Percentiles rank a stretch among this genome's conserved stretches.
Conservation (phyloP, 2,797 vertebrate species). For the Myripristis murdjan region DNA sequence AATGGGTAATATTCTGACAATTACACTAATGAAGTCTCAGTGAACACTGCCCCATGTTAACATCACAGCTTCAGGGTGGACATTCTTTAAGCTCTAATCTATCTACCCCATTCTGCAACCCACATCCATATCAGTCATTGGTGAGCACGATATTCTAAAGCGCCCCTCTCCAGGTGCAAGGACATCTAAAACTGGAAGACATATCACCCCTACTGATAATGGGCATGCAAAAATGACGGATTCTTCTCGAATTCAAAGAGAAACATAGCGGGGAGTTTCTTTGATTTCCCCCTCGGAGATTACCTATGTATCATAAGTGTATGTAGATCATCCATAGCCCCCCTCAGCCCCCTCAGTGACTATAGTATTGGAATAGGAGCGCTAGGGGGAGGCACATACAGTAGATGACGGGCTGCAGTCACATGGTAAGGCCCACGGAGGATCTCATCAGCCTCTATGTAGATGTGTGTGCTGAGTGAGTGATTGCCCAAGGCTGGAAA, state of each 20-base stretch:
- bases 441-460: slow-evolving; percentile 89
- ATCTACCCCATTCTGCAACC: slow-evolving; percentile 53
- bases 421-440: slow-evolving; percentile 84
- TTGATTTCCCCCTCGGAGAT: slow-evolving; percentile 81
- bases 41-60: slow-evolving; percentile 72
- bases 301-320: slow-evolving; percentile 80
- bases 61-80: slow-evolving; percentile 75
- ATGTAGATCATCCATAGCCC: slow-evolving; percentile 75
- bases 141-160: slow-evolving; percentile 53
- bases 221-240: slow-evolving; percentile 74
- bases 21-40: slow-evolving; percentile 80
- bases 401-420: slow-evolving; percentile 80
- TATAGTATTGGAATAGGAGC: slow-evolving; percentile 63
- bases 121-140: slow-evolving; percentile 70
- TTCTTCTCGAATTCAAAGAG: slow-evolving; percentile 75
- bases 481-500: slow-evolving; percentile 88
- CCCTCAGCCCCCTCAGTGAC: slow-evolving; percentile 45
- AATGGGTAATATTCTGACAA: slow-evolving; percentile 78
- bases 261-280: slow-evolving; percentile 73
- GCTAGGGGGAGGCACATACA: slow-evolving; percentile 73
- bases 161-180: slow-evolving; percentile 67
- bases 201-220: slow-evolving; percentile 76
- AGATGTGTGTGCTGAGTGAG: slow-evolving; percentile 88
- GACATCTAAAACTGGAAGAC: slow-evolving; percentile 79
- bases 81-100: slow-evolving; percentile 75